A percentile compares a stretch with the other conserved stretches of the same genome.
phyloP scores from a whole-genome alignment of 2,113 vertebrate genomes.

The Vanacampus margaritifer region DNA sequence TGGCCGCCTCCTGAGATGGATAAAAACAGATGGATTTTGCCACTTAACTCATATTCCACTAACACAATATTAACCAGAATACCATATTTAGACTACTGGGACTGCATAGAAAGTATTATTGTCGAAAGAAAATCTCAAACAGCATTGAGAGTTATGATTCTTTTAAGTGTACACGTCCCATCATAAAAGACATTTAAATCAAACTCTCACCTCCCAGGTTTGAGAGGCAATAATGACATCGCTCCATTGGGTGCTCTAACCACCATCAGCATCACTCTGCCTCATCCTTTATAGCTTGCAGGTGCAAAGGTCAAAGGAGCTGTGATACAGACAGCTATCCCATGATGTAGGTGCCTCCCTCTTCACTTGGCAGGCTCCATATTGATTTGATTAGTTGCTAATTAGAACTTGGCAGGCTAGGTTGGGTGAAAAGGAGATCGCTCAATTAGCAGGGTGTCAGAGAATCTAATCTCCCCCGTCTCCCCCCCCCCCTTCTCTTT shows the following conservation, averaged over 20 bases:
- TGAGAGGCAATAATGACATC: background rate
- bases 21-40: no score
- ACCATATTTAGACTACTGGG: no score
- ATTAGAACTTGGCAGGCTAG: constrained; percentile 87
- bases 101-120: no score
- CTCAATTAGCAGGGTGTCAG: constrained; percentile 85
- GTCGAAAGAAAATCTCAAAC: background rate
- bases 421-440: constrained; percentile 76
- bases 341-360: constrained; percentile 38
- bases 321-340: constrained; percentile 47
- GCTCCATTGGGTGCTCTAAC: background rate
- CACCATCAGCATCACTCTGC: constrained; percentile 17
- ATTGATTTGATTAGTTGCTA: constrained; percentile 96
- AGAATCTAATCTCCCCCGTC: constrained; percentile 79
- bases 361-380: constrained; percentile 67
- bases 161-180: background rate
- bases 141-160: background rate
- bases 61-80: no score
- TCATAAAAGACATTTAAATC: constrained; percentile 10
- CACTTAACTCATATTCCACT: no score
- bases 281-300: constrained; percentile 22
- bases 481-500: constrained; percentile 20
- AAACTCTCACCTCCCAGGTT: constrained; percentile 1
- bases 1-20: no score
- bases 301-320: constrained; percentile 51